phyloP scores from a whole-genome alignment of 2,888 invertebrate genomes.

The Papilio elwesi region DNA sequence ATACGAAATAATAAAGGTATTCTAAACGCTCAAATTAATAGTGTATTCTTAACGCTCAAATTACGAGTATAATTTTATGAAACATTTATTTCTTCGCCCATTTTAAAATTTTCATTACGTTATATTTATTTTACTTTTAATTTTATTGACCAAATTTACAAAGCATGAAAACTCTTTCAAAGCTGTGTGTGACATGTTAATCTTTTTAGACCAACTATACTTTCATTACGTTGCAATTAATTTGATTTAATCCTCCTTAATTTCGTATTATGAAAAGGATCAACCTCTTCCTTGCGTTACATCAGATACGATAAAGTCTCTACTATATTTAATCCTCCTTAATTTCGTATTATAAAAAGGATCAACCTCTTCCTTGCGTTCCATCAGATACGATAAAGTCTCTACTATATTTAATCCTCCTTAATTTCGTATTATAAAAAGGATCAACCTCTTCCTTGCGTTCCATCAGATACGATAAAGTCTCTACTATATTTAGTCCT shows the following conservation, averaged over 20 bases:
- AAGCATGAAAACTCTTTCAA: slow-evolving; percentile 24
- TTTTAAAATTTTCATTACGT: background rate
- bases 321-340: slow-evolving; percentile 21
- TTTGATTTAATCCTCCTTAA: slow-evolving; percentile 13
- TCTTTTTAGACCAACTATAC: slow-evolving; percentile 26
- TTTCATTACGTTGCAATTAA: slow-evolving; percentile 35
- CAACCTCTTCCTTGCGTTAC: background rate
- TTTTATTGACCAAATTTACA: background rate
- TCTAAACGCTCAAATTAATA: too few species aligned
- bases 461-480: slow-evolving; percentile 24
- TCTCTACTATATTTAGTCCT: slow-evolving; percentile 25
- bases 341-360: slow-evolving; percentile 1
- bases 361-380: too few species aligned
- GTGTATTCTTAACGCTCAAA: too few species aligned
- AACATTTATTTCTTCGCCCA: background rate
- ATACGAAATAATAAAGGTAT: too few species aligned
- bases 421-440: slow-evolving; percentile 7
- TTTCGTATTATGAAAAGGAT: background rate
- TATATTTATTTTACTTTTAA: background rate
- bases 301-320: slow-evolving; percentile 25
- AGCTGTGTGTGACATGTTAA: slow-evolving; percentile 15
- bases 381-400: slow-evolving; percentile 25
- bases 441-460: too few species aligned
- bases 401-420: slow-evolving; percentile 22
- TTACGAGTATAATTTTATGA: background rate